Percentiles rank a stretch among this genome's conserved stretches.
Evolutionary conservation across 2,797 vertebrate genomes (phyloP).

Genomic region (Harpagifer antarcticus): DNA sequence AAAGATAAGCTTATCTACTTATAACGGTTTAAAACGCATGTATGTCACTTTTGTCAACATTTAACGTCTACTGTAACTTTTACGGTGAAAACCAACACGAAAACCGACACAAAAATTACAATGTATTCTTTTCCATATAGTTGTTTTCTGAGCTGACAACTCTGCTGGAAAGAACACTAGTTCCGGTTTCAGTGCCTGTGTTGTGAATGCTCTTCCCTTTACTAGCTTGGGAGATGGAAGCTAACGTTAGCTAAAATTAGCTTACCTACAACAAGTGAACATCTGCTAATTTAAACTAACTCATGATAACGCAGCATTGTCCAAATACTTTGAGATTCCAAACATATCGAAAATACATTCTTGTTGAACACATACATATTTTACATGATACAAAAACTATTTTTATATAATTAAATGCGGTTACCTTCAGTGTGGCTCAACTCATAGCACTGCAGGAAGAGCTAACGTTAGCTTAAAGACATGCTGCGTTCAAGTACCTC

Average conservation of each 20-base stretch:
- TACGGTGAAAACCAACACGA: background rate
- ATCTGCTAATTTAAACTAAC: slow-evolving; percentile 8
- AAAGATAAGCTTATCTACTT: background rate
- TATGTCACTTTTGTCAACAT: background rate
- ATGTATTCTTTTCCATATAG: background rate
- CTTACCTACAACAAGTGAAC: slow-evolving; percentile 40
- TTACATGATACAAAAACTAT: background rate
- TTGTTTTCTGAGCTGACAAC: background rate
- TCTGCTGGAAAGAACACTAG: background rate
- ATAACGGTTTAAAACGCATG: background rate
- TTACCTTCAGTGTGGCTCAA: slow-evolving; percentile 70
- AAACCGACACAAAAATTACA: background rate
- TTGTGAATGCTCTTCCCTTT: background rate
- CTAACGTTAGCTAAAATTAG: slow-evolving; percentile 46
- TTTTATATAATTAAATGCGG: background rate
- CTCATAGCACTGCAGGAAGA: slow-evolving; percentile 66
- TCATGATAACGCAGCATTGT: background rate
- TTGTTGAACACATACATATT: background rate
- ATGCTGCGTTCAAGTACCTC: slow-evolving; percentile 42
- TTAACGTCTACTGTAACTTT: background rate
- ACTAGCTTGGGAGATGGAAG: background rate
- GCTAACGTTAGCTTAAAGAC: slow-evolving; percentile 33
- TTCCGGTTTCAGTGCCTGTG: background rate
- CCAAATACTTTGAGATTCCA: background rate
- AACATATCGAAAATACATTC: background rate